These are phyloP conservation scores for Bruchidius siliquastri DNA, from an alignment of 2,888 invertebrate species.

Conservation along the genomic window DNA sequence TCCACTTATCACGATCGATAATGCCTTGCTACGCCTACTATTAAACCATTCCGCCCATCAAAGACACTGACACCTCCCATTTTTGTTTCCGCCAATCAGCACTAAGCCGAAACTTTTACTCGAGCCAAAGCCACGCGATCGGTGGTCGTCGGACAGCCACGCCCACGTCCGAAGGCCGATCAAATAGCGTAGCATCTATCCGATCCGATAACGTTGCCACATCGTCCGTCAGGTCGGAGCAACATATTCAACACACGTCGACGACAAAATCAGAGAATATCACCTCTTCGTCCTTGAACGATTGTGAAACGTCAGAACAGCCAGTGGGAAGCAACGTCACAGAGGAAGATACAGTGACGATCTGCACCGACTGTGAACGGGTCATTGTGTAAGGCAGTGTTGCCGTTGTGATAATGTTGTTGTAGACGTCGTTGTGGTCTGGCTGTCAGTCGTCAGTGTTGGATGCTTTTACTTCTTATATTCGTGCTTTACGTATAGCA, in stretches of 20 bases:
- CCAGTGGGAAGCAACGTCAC: not conserved
- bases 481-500: not conserved
- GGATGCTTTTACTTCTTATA: conserved; percentile 5
- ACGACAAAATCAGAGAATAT: not conserved
- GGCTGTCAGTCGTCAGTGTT: not conserved
- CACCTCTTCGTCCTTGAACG: not conserved
- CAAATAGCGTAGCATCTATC: not conserved
- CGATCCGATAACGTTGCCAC: conserved; percentile 31
- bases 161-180: conserved; percentile 48
- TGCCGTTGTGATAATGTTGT: conserved; percentile 22
- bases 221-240: conserved; percentile 1
- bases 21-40: not conserved
- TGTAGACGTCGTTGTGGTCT: conserved; percentile 9
- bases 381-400: conserved; percentile 75
- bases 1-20: not conserved
- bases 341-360: conserved; percentile 52
- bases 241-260: not conserved
- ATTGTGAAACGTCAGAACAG: not conserved
- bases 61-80: not conserved
- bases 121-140: conserved; percentile 73
- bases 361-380: conserved; percentile 82
- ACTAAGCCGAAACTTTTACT: conserved; percentile 59
- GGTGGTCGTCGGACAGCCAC: conserved; percentile 60
- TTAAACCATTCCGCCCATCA: not conserved
- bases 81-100: conserved; percentile 9